Percentiles rank a stretch among this genome's conserved stretches.
These are phyloP conservation scores for Agapornis canus DNA, from an alignment of 2,797 vertebrate species.

Conservation along the genomic window DNA sequence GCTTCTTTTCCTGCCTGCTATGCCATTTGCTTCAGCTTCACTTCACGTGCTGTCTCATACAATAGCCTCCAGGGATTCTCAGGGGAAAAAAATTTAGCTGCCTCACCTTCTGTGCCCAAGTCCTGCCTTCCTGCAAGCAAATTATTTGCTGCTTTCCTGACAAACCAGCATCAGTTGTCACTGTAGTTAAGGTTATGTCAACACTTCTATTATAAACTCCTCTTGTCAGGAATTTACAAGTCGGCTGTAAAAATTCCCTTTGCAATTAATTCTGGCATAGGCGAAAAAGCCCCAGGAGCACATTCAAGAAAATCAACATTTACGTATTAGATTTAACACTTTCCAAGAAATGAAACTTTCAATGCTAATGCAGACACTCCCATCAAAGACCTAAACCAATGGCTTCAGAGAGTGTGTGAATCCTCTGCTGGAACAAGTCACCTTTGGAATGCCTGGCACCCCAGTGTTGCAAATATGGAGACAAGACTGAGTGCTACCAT, in stretches of 20 bases:
- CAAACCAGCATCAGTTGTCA: conserved; percentile 60
- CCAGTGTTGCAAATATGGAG: background rate
- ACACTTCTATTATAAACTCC: conserved; percentile 67
- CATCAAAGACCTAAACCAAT: background rate
- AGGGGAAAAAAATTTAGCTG: conserved; percentile 43
- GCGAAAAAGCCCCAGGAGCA: conserved; percentile 32
- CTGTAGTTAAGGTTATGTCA: conserved; percentile 66
- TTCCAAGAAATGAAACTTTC: conserved; percentile 31
- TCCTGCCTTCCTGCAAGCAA: conserved; percentile 45
- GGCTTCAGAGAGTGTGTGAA: background rate
- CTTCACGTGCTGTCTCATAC: conserved; percentile 55
- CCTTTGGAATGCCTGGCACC: background rate
- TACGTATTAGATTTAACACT: conserved; percentile 9
- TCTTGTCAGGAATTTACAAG: conserved; percentile 71
- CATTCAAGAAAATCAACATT: background rate
- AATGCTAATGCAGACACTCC: background rate
- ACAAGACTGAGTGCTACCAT: background rate
- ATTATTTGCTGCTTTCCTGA: conserved; percentile 54
- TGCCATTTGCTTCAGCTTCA: conserved; percentile 41
- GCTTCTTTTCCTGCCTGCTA: conserved; percentile 49
- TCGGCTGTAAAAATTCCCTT: conserved; percentile 55
- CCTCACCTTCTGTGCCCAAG: conserved; percentile 38
- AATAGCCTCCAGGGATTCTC: conserved; percentile 45
- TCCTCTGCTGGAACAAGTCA: background rate
- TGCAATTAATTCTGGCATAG: conserved; percentile 47